Evolutionary conservation across 2,888 invertebrate species (phyloP).

Genomic region (Lordiphosa fenestrarum): DNA sequence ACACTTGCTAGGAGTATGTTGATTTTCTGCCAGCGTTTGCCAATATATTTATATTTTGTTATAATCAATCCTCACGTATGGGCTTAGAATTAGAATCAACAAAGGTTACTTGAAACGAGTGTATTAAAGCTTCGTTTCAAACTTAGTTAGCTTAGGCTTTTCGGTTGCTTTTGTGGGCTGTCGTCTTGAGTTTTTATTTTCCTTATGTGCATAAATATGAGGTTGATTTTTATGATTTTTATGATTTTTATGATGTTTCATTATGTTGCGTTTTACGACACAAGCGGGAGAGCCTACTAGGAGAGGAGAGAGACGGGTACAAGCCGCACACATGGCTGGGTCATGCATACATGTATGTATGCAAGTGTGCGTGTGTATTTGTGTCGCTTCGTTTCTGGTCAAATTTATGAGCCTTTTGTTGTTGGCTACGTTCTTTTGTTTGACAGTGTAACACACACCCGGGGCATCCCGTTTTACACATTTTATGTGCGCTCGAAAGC

Average conservation of each 20-base stretch:
- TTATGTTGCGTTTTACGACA: constrained; percentile 72
- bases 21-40: background rate
- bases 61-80: too few species aligned
- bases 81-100: too few species aligned
- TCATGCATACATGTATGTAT: constrained; percentile 31
- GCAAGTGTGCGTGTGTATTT: constrained; percentile 11
- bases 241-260: constrained; percentile 74
- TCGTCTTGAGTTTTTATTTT: constrained; percentile 28
- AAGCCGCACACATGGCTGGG: constrained; percentile 29
- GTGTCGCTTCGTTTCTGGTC: constrained; percentile 61
- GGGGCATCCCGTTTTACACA: constrained; percentile 47
- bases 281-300: constrained; percentile 52
- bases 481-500: constrained; percentile 73
- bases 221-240: constrained; percentile 37
- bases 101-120: too few species aligned
- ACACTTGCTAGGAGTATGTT: background rate
- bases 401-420: constrained; percentile 57
- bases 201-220: constrained; percentile 64
- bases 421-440: constrained; percentile 46
- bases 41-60: too few species aligned
- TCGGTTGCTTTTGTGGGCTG: constrained; percentile 12
- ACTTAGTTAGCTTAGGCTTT: background rate
- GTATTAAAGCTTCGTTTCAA: too few species aligned
- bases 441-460: constrained; percentile 57
- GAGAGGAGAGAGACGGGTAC: too few species aligned